These are phyloP conservation scores for Limnothrissa miodon DNA, from an alignment of 2,113 vertebrate genomes.

Conservation along the genomic window DNA sequence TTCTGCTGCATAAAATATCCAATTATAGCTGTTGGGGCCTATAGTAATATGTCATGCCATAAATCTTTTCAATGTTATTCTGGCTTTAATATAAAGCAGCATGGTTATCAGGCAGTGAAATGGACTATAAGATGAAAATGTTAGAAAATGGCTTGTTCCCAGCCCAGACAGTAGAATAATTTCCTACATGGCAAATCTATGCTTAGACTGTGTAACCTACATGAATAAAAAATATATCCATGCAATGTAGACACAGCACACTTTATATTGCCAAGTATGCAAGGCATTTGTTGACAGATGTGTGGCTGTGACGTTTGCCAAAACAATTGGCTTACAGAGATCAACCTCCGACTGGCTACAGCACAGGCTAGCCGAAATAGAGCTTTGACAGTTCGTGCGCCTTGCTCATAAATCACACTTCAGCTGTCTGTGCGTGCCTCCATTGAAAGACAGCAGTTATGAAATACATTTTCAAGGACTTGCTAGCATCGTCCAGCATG, in stretches of 20 bases:
- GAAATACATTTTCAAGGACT: conserved; percentile 4
- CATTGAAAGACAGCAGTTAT: neutral
- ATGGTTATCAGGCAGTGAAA: neutral
- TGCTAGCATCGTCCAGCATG: neutral
- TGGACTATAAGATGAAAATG: too few species aligned
- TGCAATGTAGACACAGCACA: too few species aligned
- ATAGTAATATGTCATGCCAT: neutral
- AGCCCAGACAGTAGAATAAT: too few species aligned
- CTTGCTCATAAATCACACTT: neutral
- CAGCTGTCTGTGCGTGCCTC: neutral
- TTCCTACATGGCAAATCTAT: too few species aligned
- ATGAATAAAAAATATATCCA: too few species aligned
- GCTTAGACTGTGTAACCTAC: neutral
- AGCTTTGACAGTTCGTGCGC: neutral
- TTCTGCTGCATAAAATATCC: neutral
- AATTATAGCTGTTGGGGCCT: neutral
- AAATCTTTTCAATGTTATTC: neutral
- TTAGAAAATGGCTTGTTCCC: neutral
- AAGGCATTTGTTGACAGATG: neutral
- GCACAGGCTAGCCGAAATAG: neutral
- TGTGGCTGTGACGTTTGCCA: neutral
- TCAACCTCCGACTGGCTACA: neutral
- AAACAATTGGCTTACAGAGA: neutral
- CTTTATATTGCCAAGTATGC: neutral
- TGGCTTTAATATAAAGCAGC: neutral